phyloP scores from a whole-genome alignment of 2,888 invertebrate species.

The Mythimna loreyi region DNA sequence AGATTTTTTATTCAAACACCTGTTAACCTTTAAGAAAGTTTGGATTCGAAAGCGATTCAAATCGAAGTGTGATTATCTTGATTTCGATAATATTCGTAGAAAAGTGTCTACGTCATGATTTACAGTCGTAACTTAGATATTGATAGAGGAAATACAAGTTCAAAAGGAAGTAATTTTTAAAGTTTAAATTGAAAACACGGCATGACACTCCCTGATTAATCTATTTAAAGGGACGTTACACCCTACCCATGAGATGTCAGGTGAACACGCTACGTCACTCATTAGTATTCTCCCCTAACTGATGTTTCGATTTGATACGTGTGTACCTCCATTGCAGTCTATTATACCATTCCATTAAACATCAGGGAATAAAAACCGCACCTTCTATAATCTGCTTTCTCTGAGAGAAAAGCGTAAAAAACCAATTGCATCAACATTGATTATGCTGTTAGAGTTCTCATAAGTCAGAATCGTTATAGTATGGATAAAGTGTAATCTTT shows the following conservation, averaged over 20 bases:
- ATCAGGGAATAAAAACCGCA: slow-evolving; percentile 70
- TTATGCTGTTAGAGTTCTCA: slow-evolving; percentile 31
- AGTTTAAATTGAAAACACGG: slow-evolving; percentile 51
- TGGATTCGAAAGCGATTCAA: slow-evolving; percentile 67
- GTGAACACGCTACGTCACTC: slow-evolving; percentile 77
- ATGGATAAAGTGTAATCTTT: not conserved
- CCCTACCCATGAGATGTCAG: slow-evolving; percentile 71
- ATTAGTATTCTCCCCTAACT: slow-evolving; percentile 77
- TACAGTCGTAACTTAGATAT: slow-evolving; percentile 27
- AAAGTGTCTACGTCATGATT: slow-evolving; percentile 55
- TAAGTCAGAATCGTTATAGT: slow-evolving; percentile 2
- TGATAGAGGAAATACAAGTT: slow-evolving; percentile 25
- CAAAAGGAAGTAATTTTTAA: slow-evolving; percentile 12
- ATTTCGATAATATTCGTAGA: slow-evolving; percentile 47
- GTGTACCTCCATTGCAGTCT: slow-evolving; percentile 68
- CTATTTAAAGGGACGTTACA: slow-evolving; percentile 61
- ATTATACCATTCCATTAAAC: slow-evolving; percentile 69
- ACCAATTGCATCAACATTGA: slow-evolving; percentile 39
- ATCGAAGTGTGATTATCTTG: slow-evolving; percentile 58
- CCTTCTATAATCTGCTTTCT: slow-evolving; percentile 58
- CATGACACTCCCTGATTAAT: slow-evolving; percentile 60
- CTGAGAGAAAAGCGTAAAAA: slow-evolving; percentile 19
- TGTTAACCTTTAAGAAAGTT: slow-evolving; percentile 63
- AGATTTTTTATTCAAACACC: slow-evolving; percentile 58
- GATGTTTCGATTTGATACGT: slow-evolving; percentile 74